Evolutionary conservation across 2,888 invertebrate genomes (phyloP), one percentile per base, ranked within the genome.

Genomic region (Baccha elongata): DNA sequence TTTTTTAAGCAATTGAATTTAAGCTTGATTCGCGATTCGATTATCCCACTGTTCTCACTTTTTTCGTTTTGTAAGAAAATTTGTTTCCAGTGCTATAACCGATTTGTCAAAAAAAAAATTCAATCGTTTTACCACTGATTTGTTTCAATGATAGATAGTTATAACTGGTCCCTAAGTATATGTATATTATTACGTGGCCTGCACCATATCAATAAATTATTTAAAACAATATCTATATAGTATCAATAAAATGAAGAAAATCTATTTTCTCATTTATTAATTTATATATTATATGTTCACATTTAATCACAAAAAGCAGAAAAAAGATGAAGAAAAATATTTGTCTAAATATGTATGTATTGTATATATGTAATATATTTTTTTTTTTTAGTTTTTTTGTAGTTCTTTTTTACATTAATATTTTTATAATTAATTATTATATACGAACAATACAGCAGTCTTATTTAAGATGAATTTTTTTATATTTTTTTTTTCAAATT

Each of bases 381-480:
- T 74, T 73, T 76, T 52, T 72, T 44, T 32, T 23, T 83, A 67
- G 69, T 80, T 78, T 79, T 42, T 55, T 85, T 86, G 85, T 81
- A 71, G 69, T 55, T n/a, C 50, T 72, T 79, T 80, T 80, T 58
- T 80, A 88, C 88, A 88, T 86, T 86, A 86, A 87, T 85, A 86
- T 86, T 84, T 88, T 87, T 89, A 88, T 88, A 87, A 87, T 86
- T 86, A 87, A 88, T 88, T 84, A 84, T 84, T 88, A 88, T 88
- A 88, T 89, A 89, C 88, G 89, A 90, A 90, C 89, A 89, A 89
- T 90, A 90, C 89, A 89, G 90, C 90, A 90, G 90, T 90, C 90
- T 90, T 90, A 89, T 90, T 88, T 88, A 89, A 88, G 88, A 89
- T 89, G 88, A 89, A 88, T 88, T 80, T 85, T 84, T 73, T 89